Evolutionary conservation across 2,797 vertebrate genomes (phyloP).

Genomic region (Trachurus trachurus): DNA sequence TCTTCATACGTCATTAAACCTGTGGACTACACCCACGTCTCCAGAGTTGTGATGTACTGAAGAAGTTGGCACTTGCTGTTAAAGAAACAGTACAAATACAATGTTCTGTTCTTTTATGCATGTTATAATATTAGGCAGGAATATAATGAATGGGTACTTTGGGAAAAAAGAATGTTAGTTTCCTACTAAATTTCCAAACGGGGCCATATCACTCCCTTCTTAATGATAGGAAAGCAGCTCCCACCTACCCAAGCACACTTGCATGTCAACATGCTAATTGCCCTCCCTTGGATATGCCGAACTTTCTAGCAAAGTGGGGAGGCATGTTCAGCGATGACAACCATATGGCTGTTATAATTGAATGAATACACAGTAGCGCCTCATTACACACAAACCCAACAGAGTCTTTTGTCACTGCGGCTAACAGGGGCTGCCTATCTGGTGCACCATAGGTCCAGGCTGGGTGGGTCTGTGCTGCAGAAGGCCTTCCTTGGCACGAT

Average conservation of each 20-base stretch:
- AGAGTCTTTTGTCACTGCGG: slow-evolving; percentile 74
- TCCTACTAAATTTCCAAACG: slow-evolving; percentile 6
- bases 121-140: no score
- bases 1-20: no score
- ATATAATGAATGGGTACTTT: no score
- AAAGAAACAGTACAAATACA: no score
- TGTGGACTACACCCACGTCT: no score
- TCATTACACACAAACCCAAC: slow-evolving; percentile 78
- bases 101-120: not conserved
- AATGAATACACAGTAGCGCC: slow-evolving; percentile 72
- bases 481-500: slow-evolving; percentile 48
- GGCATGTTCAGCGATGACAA: slow-evolving; percentile 74
- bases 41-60: no score
- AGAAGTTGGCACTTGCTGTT: no score
- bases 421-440: slow-evolving; percentile 75
- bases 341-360: slow-evolving; percentile 80
- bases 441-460: slow-evolving; percentile 54
- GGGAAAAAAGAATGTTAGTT: not conserved
- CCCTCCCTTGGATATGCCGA: slow-evolving; percentile 63
- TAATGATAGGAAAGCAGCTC: slow-evolving; percentile 20
- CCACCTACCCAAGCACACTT: slow-evolving; percentile 15
- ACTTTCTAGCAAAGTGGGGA: slow-evolving; percentile 66
- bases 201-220: not conserved
- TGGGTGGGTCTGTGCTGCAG: slow-evolving; percentile 39
- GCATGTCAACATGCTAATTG: slow-evolving; percentile 67